Base-by-base conservation (phyloP, 2,113 vertebrate genomes). In the Mesembrinibis cayennensis region DNA sequence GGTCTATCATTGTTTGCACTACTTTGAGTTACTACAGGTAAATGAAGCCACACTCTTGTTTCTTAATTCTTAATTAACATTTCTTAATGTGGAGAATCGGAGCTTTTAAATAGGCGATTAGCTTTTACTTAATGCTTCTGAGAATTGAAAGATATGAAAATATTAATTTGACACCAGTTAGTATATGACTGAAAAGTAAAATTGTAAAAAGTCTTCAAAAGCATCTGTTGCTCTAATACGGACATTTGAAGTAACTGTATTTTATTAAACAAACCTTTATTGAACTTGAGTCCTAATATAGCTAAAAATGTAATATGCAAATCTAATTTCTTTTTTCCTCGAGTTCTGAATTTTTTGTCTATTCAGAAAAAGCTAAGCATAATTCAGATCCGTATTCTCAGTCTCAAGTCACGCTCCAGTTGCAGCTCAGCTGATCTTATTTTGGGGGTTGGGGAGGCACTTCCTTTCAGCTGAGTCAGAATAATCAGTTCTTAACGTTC, bases 11-110 rank as follows among this genome's bases (percentile, higher is more conserved):
- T 99, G 99, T 96, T 98, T 99, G 98, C 99, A 99, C 98, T 99
- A 99, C 98, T 99, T 99, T 95, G 99, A 99, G 89, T 98, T 99
- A 79, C 98, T 99, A 30, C 99, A 99, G 99, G 99, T 99, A 98
- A 98, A 9, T 32, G 49, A 50, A 84, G 32, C 66, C 62, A 69
- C 36, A 1, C 66, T 55, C 73, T 74, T 42, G 16, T 90, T 92
- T 49, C 42, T 38, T 38, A 38, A 38, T 38, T 38, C 38, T 38
- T 38, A 38, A 38, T 38, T 38, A 88, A 14, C 4, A 2, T 9
- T 29, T 11, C 20, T 42, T 82, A 3, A 34, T 23, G 13, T 30
- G 13, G 29, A 72, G 16, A 79, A 36, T 38, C 44, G 30, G 26
- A 91, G 81, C 30, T 95, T 89, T 85, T 76, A 36, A 59, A 56